Percentiles rank a stretch among this genome's conserved stretches.
phyloP scores from a whole-genome alignment of 92 coral and sea anemone species.

The Epizoanthus illoricatus region DNA sequence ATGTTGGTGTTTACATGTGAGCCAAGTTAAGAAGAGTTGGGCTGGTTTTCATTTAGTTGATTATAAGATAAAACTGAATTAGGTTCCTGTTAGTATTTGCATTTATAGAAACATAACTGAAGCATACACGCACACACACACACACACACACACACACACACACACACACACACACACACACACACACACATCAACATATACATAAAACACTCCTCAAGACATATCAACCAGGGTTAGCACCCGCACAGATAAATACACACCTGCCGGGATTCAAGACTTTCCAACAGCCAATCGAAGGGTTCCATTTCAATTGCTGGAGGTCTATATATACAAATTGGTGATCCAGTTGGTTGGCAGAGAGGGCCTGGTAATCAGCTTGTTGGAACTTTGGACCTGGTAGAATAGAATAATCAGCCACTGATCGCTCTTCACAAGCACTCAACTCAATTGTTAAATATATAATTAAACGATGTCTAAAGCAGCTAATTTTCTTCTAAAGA shows the following conservation, averaged over 20 bases:
- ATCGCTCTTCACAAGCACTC: neutral
- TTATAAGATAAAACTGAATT: too few relatives aligned
- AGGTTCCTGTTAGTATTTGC: too few relatives aligned
- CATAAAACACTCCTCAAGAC: neutral
- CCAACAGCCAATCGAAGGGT: slow-evolving; percentile 67
- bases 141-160: too few relatives aligned
- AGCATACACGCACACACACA: neutral
- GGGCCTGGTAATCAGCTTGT: slow-evolving; percentile 68
- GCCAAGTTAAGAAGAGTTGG: too few relatives aligned
- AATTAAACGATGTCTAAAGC: neutral
- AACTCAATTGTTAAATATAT: neutral
- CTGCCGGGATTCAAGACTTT: slow-evolving; percentile 9
- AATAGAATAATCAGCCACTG: neutral
- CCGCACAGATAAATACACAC: slow-evolving; percentile 4
- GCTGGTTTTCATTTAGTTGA: too few relatives aligned
- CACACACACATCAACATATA: neutral
- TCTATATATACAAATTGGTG: slow-evolving; percentile 79
- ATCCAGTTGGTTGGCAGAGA: slow-evolving; percentile 50
- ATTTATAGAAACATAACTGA: too few relatives aligned
- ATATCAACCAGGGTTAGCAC: neutral
- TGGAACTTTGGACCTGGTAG: slow-evolving; percentile 72
- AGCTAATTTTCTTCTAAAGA: neutral
- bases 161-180: neutral
- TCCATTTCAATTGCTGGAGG: slow-evolving; percentile 70
- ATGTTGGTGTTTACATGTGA: too few relatives aligned